Percentiles rank a stretch among this genome's conserved stretches.
phyloP scores from a whole-genome alignment of 2,888 invertebrate genomes.

The Biston stratarius region DNA sequence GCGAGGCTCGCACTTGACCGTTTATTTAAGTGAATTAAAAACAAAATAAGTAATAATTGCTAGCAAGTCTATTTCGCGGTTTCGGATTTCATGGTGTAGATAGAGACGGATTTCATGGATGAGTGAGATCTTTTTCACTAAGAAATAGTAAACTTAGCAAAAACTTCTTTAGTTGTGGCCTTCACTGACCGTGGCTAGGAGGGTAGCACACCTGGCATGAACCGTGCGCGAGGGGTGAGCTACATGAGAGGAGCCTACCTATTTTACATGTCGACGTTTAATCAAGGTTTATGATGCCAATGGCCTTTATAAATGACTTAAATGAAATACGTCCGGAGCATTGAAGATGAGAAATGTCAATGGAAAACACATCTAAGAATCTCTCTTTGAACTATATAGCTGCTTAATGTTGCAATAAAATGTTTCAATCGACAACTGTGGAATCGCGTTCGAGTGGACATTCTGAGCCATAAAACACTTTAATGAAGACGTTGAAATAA shows the following conservation, averaged over 20 bases:
- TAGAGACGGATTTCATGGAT: no score
- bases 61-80: no score
- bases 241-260: conserved; percentile 5
- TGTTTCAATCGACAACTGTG: neutral
- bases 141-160: no score
- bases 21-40: no score
- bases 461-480: conserved; percentile 8
- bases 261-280: neutral
- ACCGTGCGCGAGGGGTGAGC: neutral
- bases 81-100: no score
- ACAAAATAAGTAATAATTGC: no score
- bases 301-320: neutral
- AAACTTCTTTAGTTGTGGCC: no score
- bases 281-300: conserved; percentile 13
- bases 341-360: neutral
- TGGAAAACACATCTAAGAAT: neutral
- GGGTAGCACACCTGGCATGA: neutral
- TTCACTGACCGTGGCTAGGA: no score
- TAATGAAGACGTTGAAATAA: conserved; percentile 18
- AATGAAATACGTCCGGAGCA: neutral
- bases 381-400: neutral
- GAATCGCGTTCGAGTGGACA: neutral
- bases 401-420: neutral
- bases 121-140: no score
- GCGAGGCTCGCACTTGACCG: no score